Percentiles rank a stretch among this genome's conserved stretches.
phyloP scores from a whole-genome alignment of 2,888 invertebrate genomes.

The Erebia ligea region DNA sequence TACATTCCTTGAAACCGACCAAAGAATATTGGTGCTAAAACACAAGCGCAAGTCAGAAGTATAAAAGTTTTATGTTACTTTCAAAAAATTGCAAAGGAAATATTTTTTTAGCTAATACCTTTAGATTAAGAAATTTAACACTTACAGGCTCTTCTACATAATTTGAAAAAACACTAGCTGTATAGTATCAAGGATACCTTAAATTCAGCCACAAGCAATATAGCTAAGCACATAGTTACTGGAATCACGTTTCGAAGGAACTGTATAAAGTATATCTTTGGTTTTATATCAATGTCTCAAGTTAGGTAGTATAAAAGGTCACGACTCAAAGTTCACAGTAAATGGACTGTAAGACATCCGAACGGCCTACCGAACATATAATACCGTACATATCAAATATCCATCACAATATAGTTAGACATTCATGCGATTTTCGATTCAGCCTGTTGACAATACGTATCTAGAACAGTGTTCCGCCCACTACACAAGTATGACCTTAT shows the following conservation, averaged over 20 bases:
- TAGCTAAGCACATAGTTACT: not conserved
- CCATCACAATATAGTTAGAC: constrained; percentile 62
- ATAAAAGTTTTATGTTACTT: too few species aligned
- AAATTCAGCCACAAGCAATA: not conserved
- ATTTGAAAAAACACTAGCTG: too few species aligned
- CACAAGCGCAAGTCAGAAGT: too few species aligned
- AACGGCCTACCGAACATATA: constrained; percentile 23
- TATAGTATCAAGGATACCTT: too few species aligned
- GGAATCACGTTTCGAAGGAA: not conserved
- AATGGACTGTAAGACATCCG: constrained; percentile 36
- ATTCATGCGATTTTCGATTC: constrained; percentile 63
- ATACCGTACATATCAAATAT: constrained; percentile 49
- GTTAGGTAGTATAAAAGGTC: constrained; percentile 18
- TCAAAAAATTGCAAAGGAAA: too few species aligned
- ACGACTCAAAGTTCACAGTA: constrained; percentile 28
- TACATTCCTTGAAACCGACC: not conserved
- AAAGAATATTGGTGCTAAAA: too few species aligned
- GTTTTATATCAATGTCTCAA: not conserved
- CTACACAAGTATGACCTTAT: not conserved
- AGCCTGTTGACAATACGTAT: constrained; percentile 53
- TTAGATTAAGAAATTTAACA: too few species aligned
- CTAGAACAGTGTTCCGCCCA: not conserved
- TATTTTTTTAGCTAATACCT: too few species aligned
- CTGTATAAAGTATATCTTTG: not conserved
- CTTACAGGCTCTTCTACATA: too few species aligned